Conservation (phyloP, 2,113 vertebrate species). For the Dipodomys ordii region DNA sequence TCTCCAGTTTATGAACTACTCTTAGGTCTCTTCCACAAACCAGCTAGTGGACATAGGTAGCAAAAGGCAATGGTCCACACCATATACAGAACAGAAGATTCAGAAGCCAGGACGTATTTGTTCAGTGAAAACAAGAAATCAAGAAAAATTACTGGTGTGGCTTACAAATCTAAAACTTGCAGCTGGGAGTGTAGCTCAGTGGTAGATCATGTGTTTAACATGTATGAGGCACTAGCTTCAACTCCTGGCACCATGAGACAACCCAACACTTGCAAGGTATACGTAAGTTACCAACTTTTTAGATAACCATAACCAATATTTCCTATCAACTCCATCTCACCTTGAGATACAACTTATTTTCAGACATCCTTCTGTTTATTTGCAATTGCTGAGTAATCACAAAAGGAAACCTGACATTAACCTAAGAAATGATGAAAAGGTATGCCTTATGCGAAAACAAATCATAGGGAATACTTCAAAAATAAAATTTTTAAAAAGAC, state of each 20-base stretch:
- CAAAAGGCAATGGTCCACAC: neutral
- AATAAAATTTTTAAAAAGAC: conserved; percentile 21
- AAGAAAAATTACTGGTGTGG: neutral
- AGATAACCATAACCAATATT: neutral
- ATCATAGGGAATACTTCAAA: neutral
- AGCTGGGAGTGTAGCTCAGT: neutral
- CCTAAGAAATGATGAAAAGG: neutral
- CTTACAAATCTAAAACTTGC: neutral
- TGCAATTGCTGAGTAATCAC: neutral
- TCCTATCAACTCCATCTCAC: neutral
- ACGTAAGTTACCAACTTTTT: neutral
- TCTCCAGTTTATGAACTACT: neutral
- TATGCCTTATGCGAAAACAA: neutral
- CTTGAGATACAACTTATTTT: neutral
- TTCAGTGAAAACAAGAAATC: neutral
- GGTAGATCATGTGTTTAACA: neutral
- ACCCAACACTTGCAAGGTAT: neutral
- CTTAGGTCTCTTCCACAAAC: neutral
- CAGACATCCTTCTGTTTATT: neutral
- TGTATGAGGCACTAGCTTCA: neutral
- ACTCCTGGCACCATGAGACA: neutral
- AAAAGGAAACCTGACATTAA: neutral
- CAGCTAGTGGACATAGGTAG: neutral
- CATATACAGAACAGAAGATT: neutral
- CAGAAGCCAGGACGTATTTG: neutral